These are phyloP conservation scores for Sebastes minor DNA, from an alignment of 2,797 vertebrate species.

Conservation along the genomic window DNA sequence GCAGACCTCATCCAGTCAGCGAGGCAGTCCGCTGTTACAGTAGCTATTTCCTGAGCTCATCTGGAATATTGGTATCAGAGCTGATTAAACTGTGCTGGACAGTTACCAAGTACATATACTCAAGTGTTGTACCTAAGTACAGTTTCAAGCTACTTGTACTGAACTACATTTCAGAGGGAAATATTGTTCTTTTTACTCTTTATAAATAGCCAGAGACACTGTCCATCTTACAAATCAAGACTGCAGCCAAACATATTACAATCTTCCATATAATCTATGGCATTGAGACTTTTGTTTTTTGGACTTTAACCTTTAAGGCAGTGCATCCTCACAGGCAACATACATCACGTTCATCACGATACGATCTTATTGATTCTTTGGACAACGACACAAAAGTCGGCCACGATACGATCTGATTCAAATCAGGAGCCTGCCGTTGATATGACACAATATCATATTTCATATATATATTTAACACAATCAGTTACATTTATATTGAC, in stretches of 20 bases:
- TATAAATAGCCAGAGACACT: background rate
- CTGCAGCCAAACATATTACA: background rate
- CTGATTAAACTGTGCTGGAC: background rate
- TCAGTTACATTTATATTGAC: no score
- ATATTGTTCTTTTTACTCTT: no score
- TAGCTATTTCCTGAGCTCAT: background rate
- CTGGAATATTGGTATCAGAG: background rate
- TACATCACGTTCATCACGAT: background rate
- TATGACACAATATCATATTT: no score
- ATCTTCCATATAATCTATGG: background rate
- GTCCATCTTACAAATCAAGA: accelerated
- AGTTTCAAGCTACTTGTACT: background rate
- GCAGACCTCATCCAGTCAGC: background rate
- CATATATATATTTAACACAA: no score
- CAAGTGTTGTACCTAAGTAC: background rate
- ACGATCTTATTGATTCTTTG: no score
- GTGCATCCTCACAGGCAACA: background rate
- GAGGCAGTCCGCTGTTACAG: background rate
- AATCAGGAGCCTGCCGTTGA: no score
- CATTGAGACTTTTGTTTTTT: background rate
- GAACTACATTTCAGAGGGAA: no score
- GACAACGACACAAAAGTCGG: no score
- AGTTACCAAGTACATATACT: background rate
- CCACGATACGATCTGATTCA: no score
- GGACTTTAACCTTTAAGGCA: no score